These are phyloP conservation scores for Macrosiphum euphorbiae DNA, from an alignment of 2,888 invertebrate species.

Conservation along the genomic window DNA sequence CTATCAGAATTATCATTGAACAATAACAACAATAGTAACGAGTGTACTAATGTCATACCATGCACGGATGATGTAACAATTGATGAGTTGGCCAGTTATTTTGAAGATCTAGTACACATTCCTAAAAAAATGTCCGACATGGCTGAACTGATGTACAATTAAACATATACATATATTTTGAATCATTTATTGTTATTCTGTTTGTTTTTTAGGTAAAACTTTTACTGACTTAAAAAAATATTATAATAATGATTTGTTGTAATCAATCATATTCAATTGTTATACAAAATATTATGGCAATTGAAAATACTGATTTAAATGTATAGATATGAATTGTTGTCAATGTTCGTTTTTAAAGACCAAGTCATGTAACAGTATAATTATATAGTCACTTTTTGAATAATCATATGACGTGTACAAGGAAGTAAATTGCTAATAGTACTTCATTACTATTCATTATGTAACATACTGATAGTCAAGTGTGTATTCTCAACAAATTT, in stretches of 20 bases:
- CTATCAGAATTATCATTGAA: slow-evolving; percentile 52
- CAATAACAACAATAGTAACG: slow-evolving; percentile 62
- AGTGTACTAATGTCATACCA: slow-evolving; percentile 60
- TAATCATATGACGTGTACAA: not conserved
- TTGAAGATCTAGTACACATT: slow-evolving; percentile 95
- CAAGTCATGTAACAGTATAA: not conserved
- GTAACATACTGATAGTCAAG: slow-evolving; percentile 35
- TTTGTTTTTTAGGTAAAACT: slow-evolving; percentile 22
- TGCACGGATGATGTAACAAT: slow-evolving; percentile 83
- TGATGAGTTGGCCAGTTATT: slow-evolving; percentile 94
- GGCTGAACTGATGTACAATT: slow-evolving; percentile 99
- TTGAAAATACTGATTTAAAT: slow-evolving; percentile 30
- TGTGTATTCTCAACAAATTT: not conserved
- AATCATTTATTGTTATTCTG: slow-evolving; percentile 52
- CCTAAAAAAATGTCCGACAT: slow-evolving; percentile 97
- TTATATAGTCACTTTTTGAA: slow-evolving; percentile 14
- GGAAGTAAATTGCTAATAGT: slow-evolving; percentile 17
- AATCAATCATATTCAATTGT: not conserved
- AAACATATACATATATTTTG: slow-evolving; percentile 69
- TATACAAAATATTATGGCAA: not conserved
- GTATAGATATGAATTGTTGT: not conserved
- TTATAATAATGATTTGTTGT: slow-evolving; percentile 36
- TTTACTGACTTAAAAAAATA: slow-evolving; percentile 22
- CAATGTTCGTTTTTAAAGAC: not conserved
- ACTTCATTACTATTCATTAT: slow-evolving; percentile 27